phyloP scores from a whole-genome alignment of 1,140 invertebrate genomes.

The Onthophagus taurus region DNA sequence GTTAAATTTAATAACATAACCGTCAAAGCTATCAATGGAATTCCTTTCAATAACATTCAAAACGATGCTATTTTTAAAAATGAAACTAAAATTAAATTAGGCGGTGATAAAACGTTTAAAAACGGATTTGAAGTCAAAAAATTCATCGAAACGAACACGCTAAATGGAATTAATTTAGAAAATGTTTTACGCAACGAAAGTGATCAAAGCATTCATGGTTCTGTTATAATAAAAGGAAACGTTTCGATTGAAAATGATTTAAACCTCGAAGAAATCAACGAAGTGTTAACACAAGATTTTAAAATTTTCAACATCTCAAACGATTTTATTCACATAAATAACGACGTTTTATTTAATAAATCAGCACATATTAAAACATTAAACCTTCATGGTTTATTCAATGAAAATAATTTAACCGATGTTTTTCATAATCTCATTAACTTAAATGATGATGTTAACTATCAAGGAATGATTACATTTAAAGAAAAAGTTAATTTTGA shows the following conservation, averaged over 20 bases:
- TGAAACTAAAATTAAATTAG: conserved; percentile 23
- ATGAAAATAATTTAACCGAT: conserved; percentile 18
- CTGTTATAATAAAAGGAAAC: conserved; percentile 26
- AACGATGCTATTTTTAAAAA: conserved; percentile 28
- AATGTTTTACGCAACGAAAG: conserved; percentile 28
- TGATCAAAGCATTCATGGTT: conserved; percentile 24
- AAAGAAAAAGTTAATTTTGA: conserved; percentile 18
- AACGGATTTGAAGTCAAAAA: conserved; percentile 27
- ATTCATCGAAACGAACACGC: conserved; percentile 26
- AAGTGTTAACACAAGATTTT: too few relatives aligned
- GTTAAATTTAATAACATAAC: conserved; percentile 22
- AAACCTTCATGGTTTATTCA: conserved; percentile 18
- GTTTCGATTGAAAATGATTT: conserved; percentile 24
- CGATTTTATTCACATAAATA: too few relatives aligned
- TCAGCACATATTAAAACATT: conserved; percentile 23
- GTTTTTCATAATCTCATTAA: conserved; percentile 22
- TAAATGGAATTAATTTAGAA: conserved; percentile 28
- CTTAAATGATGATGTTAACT: conserved; percentile 15
- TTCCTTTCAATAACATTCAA: conserved; percentile 22
- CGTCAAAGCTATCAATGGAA: conserved; percentile 24
- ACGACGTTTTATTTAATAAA: conserved; percentile 24
- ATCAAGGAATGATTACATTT: conserved; percentile 21
- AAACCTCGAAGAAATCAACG: too few relatives aligned
- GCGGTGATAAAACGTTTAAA: conserved; percentile 19
- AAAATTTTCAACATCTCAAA: too few relatives aligned